A percentile compares a stretch with the other conserved stretches of the same genome.
These are phyloP conservation scores for Drosophila bunnanda DNA, from an alignment of 2,888 invertebrate species.

Conservation along the genomic window DNA sequence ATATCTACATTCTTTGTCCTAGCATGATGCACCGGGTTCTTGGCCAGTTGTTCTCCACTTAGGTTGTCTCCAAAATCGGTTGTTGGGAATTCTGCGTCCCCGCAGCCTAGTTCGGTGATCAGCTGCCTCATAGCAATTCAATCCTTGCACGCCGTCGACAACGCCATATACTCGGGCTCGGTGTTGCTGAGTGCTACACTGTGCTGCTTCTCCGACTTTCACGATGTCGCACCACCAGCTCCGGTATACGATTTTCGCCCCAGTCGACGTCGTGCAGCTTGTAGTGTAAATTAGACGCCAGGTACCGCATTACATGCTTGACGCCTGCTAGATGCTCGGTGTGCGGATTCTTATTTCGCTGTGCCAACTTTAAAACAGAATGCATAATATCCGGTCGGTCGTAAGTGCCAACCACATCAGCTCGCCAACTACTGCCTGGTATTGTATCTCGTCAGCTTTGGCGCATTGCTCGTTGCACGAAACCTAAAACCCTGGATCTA, in stretches of 20 bases:
- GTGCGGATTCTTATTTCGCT: not conserved
- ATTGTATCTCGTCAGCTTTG: not conserved
- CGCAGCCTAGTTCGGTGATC: not conserved
- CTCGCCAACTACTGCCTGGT: not conserved
- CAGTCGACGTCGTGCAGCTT: not conserved
- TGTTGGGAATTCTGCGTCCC: not conserved
- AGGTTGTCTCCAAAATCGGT: no score
- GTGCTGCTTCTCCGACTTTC: not conserved
- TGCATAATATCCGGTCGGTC: not conserved
- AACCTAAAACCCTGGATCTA: not conserved
- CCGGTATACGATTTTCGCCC: not conserved
- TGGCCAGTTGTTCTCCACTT: not conserved
- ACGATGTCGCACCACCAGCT: not conserved
- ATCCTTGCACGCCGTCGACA: not conserved
- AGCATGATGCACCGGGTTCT: not conserved
- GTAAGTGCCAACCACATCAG: not conserved
- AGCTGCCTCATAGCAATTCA: not conserved
- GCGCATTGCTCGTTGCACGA: constrained; percentile 1
- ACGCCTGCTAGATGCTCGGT: not conserved
- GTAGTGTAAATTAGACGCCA: no score
- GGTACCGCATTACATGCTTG: no score
- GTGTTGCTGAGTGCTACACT: not conserved
- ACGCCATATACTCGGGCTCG: not conserved
- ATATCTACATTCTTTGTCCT: not conserved
- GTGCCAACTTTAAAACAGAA: not conserved